Percentiles rank a stretch among this genome's conserved stretches.
Conservation (phyloP, 2,113 vertebrate species). For the Vulpes ferrilata region DNA sequence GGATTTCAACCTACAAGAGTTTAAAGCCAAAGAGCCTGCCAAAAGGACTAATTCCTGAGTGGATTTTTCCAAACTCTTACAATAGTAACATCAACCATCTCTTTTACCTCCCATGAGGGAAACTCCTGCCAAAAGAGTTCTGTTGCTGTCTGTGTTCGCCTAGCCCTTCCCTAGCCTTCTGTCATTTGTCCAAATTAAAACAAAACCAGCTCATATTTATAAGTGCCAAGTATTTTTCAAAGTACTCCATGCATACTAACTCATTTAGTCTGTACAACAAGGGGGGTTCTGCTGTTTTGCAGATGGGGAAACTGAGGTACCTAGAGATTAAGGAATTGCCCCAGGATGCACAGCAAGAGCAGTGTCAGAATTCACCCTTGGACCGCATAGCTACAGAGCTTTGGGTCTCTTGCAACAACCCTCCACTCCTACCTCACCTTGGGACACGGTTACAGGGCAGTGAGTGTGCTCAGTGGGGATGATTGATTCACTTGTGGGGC, state of each 20-base stretch:
- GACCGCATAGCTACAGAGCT: rapidly evolving
- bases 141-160: constrained; percentile 39
- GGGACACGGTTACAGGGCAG: neutral
- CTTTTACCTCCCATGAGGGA: constrained; percentile 46
- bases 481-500: neutral
- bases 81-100: constrained; percentile 36
- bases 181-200: constrained; percentile 65
- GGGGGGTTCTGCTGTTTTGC: neutral
- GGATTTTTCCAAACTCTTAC: constrained; percentile 65
- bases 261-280: neutral
- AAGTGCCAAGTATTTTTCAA: constrained; percentile 49
- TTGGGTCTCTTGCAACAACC: neutral
- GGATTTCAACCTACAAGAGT: constrained; percentile 19
- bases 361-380: neutral
- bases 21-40: neutral
- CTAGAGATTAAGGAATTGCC: neutral
- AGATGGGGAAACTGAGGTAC: neutral
- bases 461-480: neutral
- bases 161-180: constrained; percentile 27
- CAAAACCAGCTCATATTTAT: neutral
- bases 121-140: neutral
- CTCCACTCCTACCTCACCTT: neutral
- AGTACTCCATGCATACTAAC: neutral
- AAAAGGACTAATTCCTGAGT: constrained; percentile 61
- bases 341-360: neutral